Evolutionary conservation across 2,888 invertebrate genomes (phyloP), one percentile per base, ranked within the genome.

Genomic region (Leptura quadrifasciata): DNA sequence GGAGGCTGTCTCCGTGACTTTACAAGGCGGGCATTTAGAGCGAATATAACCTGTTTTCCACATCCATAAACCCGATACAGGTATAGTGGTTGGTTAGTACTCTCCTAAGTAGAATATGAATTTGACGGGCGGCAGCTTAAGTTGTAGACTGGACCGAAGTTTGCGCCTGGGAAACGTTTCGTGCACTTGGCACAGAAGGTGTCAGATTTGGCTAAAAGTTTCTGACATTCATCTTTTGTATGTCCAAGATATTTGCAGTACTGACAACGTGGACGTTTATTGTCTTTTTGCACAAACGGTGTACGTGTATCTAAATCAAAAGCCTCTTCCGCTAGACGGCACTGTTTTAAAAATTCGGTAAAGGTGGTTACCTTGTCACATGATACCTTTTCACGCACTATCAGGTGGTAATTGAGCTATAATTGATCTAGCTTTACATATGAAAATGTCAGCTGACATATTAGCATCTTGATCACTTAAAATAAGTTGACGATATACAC

Each of bases 381-480:
- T 15, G 74, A 60, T 18, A 74, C 68, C 58, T 74, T 68, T 21
- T 74, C 68, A 8, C 74, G 68, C 60, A 74, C 64, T 54, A 47
- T 39, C 47, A 18, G 27, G 60, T 75, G 18, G 73, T 27, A 73
- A 55, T 20, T 54, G 73, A 27, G 58, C 57, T 39, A 73, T 35
- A 31, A 67, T 60, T 5, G 67, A 54, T 17, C 73, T 58, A 18
- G 67, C 57, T 55, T 67, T 74, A 58, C 74, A 74, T 20, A 68
- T 68, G 20, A 74, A 74, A 52, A 72, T 72, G 52, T 72, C 55
- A 69, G 4, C 24, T 1, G 52, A 2, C 24, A 21, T 54, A n/a
- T 68, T 68, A 27, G n/a, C 24, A 27, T 54, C 52, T 54, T 74
- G 74, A 55, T 74, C 69, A 3, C 17, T 31, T 15, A 24, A 31